phyloP scores from a whole-genome alignment of 1,140 invertebrate species.

The Ceratosolen fusciceps region DNA sequence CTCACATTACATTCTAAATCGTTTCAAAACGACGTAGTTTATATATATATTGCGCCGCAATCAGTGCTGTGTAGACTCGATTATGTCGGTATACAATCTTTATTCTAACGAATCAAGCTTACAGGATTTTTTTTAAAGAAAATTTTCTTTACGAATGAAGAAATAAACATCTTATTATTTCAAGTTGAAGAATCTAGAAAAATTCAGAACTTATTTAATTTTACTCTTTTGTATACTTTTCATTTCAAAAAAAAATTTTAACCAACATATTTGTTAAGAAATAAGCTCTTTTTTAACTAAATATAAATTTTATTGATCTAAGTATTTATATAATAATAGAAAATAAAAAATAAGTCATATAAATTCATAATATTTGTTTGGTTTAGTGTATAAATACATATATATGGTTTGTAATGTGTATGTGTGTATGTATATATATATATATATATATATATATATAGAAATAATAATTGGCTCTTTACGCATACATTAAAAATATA shows the following conservation, averaged over 20 bases:
- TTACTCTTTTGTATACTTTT: no score
- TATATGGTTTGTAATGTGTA: no score
- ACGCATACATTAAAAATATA: no score
- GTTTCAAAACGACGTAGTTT: neutral
- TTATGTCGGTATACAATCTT: neutral
- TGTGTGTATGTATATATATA: no score
- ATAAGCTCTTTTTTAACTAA: neutral
- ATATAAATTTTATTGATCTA: neutral
- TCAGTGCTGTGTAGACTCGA: neutral
- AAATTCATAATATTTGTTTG: neutral
- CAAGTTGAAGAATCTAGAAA: neutral
- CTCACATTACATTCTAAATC: neutral
- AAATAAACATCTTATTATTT: slow-evolving; percentile 1
- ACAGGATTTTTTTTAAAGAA: neutral
- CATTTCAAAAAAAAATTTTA: no score
- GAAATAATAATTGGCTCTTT: no score
- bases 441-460: no score
- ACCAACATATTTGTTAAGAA: neutral
- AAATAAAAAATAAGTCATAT: neutral
- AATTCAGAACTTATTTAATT: neutral
- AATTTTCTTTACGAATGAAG: neutral
- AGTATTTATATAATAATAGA: neutral
- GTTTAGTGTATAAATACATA: no score
- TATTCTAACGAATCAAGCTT: neutral
- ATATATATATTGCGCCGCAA: neutral